Conservation (phyloP, 2,888 invertebrate genomes). For the Cloeon dipterum region DNA sequence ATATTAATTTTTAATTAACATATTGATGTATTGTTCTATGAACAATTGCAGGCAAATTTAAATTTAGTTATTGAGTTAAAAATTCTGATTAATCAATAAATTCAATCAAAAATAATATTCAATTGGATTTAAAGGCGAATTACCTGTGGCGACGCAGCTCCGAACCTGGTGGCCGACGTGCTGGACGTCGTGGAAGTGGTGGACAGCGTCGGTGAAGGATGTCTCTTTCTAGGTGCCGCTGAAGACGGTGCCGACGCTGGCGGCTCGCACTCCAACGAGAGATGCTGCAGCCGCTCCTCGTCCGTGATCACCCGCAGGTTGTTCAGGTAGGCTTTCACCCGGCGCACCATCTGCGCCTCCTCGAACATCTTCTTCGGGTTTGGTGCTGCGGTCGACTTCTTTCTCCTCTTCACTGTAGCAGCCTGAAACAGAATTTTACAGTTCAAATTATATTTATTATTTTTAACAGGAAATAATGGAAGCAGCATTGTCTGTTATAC, state of each 20-base stretch:
- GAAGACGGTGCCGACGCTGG: slow-evolving; percentile 20
- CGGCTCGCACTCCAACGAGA: slow-evolving; percentile 78
- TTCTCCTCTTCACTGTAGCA: slow-evolving; percentile 74
- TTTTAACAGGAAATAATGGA: too few species aligned
- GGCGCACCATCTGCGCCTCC: slow-evolving; percentile 93
- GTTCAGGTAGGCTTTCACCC: slow-evolving; percentile 87
- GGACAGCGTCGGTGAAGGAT: slow-evolving; percentile 81
- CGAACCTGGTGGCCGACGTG: slow-evolving; percentile 42
- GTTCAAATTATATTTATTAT: too few species aligned
- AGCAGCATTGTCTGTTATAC: too few species aligned
- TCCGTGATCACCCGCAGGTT: slow-evolving; percentile 81
- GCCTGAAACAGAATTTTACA: too few species aligned
- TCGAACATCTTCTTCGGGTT: slow-evolving; percentile 98
- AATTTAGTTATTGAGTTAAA: too few species aligned
- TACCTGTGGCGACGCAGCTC: slow-evolving; percentile 90
- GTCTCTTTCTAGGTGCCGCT: slow-evolving; percentile 41
- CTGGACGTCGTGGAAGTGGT: slow-evolving; percentile 82
- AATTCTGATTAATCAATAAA: too few species aligned
- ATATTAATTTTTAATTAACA: too few species aligned
- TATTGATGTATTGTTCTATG: too few species aligned
- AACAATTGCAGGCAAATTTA: too few species aligned
- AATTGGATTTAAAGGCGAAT: too few species aligned
- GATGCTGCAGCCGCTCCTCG: slow-evolving; percentile 67
- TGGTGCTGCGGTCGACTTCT: slow-evolving; percentile 71
- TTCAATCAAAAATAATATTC: too few species aligned